Evolutionary conservation across 2,797 vertebrate genomes (phyloP).

Genomic region (Coregonus sp.): DNA sequence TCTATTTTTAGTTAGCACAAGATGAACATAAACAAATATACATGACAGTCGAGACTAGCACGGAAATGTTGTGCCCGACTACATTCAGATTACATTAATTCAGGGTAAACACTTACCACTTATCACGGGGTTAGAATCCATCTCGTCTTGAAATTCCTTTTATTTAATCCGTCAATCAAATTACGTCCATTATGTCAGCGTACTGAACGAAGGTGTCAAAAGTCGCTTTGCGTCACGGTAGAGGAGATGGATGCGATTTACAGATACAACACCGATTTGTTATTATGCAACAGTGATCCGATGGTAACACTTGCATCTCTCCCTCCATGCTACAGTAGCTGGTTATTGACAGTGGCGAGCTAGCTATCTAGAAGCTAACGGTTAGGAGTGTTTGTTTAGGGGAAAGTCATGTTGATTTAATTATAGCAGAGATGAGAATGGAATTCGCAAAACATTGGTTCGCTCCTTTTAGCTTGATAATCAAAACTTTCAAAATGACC

Average conservation of each 20-base stretch:
- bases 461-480: neutral
- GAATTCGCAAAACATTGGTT: neutral
- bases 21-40: conserved; percentile 16
- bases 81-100: neutral
- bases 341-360: conserved; percentile 2
- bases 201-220: conserved; percentile 41
- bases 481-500: neutral
- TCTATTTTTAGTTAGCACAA: conserved; percentile 26
- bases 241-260: conserved; percentile 35
- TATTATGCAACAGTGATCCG: conserved; percentile 75
- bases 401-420: neutral
- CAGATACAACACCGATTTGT: conserved; percentile 55
- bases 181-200: conserved; percentile 42
- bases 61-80: neutral
- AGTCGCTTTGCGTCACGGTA: conserved; percentile 31
- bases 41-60: neutral
- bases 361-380: conserved; percentile 20
- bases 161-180: conserved; percentile 29
- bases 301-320: conserved; percentile 61
- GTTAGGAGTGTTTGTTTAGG: neutral
- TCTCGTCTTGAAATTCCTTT: conserved; percentile 41
- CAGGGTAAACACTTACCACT: conserved; percentile 68
- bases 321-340: conserved; percentile 66
- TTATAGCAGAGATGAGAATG: neutral
- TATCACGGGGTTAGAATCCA: conserved; percentile 77